Conservation (phyloP, 2,888 invertebrate species). For the Bembecia ichneumoniformis region DNA sequence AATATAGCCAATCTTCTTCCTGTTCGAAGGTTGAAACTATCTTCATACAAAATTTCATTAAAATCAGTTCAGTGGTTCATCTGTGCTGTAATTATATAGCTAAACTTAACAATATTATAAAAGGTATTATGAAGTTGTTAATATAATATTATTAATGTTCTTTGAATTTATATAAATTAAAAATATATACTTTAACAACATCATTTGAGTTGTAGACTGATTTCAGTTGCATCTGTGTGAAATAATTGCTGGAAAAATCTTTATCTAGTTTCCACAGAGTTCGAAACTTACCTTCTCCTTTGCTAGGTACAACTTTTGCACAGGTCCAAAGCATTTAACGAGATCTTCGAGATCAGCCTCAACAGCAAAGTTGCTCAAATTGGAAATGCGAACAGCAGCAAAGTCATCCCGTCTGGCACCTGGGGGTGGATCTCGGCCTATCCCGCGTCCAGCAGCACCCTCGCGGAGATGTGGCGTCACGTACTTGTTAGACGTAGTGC, state of each 20-base stretch:
- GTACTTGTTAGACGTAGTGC: conserved; percentile 78
- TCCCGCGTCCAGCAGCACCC: conserved; percentile 83
- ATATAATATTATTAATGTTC: too few relatives aligned
- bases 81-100: too few relatives aligned
- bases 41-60: too few relatives aligned
- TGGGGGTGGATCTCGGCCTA: conserved; percentile 74
- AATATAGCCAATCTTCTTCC: too few relatives aligned
- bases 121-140: too few relatives aligned
- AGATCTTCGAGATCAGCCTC: conserved; percentile 96
- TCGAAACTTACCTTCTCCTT: conserved; percentile 81
- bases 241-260: background rate
- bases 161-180: too few relatives aligned
- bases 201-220: background rate
- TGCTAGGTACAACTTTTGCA: conserved; percentile 94
- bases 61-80: too few relatives aligned
- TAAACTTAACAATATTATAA: too few relatives aligned
- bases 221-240: background rate
- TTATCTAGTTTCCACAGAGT: too few relatives aligned
- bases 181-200: background rate
- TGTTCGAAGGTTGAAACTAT: too few relatives aligned
- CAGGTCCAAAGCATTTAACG: conserved; percentile 93
- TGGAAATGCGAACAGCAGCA: conserved; percentile 96
- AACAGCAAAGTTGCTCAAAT: conserved; percentile 95
- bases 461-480: conserved; percentile 92
- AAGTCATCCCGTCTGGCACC: conserved; percentile 84